Evolutionary conservation across 2,797 vertebrate species (phyloP).

Genomic region (Lacerta agilis): DNA sequence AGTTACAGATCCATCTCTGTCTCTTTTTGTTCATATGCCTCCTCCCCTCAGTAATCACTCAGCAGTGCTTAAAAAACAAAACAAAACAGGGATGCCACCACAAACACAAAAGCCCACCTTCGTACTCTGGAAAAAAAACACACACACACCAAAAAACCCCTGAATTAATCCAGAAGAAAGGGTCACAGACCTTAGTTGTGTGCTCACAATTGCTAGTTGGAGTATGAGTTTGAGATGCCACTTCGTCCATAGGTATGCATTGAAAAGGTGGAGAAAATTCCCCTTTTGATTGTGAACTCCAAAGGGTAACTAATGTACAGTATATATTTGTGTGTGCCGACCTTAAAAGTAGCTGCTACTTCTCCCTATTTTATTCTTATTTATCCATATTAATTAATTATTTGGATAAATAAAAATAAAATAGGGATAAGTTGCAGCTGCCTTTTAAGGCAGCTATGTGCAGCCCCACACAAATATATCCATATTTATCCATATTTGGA

Average conservation of each 20-base stretch:
- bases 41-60: background rate
- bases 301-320: too few relatives aligned
- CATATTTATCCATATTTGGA: background rate
- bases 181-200: background rate
- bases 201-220: background rate
- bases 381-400: background rate
- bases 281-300: background rate
- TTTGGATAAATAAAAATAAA: too few relatives aligned
- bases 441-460: background rate
- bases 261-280: background rate
- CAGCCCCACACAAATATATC: too few relatives aligned
- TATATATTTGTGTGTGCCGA: too few relatives aligned
- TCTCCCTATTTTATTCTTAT: background rate
- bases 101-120: background rate
- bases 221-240: background rate
- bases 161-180: background rate
- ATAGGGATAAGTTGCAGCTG: too few relatives aligned
- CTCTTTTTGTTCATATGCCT: background rate
- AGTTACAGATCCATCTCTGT: conserved; percentile 27
- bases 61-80: background rate
- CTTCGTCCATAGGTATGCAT: background rate
- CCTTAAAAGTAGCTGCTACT: background rate
- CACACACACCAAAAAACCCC: background rate
- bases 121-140: background rate
- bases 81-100: background rate